Evolutionary conservation across 23 tunicate species (phyloP).

Genomic region (Aplidium turbinatum): DNA sequence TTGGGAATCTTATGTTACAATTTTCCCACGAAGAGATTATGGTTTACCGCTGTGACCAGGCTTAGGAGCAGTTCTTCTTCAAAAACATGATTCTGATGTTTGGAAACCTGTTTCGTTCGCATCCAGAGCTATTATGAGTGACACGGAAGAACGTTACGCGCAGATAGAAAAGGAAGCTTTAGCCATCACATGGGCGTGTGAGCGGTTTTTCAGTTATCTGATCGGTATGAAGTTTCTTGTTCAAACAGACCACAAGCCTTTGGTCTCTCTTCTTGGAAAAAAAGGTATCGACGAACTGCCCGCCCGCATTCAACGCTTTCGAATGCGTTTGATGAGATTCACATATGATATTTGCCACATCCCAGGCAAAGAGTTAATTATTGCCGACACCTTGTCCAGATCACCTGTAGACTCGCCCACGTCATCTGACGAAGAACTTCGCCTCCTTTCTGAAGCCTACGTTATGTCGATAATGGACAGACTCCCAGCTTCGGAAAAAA

Average conservation of each 20-base stretch:
- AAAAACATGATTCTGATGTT: background rate
- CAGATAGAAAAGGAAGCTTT: constrained; percentile 31
- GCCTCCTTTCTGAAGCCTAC: background rate
- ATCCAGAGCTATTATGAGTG: constrained; percentile 8
- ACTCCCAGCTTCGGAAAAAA: background rate
- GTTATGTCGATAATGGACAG: no score
- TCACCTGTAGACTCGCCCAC: background rate
- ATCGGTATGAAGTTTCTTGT: background rate
- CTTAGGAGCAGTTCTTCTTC: constrained; percentile 20
- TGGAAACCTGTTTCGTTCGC: constrained; percentile 22
- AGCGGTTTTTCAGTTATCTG: background rate
- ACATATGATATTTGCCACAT: background rate
- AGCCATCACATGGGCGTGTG: constrained; percentile 24
- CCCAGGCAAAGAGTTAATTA: constrained; percentile 5
- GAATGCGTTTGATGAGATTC: constrained; percentile 19
- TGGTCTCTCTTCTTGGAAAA: constrained; percentile 15
- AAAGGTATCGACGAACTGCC: constrained; percentile 21
- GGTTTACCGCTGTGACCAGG: no score
- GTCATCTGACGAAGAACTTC: background rate
- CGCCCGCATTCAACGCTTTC: constrained; percentile 14
- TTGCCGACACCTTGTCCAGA: constrained; percentile 3
- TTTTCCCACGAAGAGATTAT: no score
- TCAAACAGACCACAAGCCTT: constrained; percentile 47
- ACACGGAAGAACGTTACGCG: constrained; percentile 20
- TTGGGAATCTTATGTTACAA: no score